Conservation (phyloP, 2,797 vertebrate species). For the Malacoraja senta region DNA sequence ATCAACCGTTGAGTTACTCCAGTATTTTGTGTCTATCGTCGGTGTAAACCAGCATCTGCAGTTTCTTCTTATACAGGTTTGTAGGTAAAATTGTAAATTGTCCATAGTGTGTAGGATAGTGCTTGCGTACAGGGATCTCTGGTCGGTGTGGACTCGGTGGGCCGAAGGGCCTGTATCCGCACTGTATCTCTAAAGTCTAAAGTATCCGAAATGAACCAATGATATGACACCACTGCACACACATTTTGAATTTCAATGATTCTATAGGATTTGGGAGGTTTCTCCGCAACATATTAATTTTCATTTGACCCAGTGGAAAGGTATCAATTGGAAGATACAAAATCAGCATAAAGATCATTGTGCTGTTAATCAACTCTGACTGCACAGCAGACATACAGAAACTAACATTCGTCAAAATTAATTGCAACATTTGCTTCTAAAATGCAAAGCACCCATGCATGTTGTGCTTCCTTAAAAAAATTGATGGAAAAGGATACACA, state of each 20-base stretch:
- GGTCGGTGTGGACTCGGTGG: too few relatives aligned
- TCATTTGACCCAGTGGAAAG: background rate
- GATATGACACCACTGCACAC: background rate
- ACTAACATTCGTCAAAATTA: background rate
- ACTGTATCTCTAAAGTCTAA: too few relatives aligned
- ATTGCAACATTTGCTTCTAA: background rate
- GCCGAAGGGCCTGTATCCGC: too few relatives aligned
- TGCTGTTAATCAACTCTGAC: background rate
- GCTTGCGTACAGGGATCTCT: too few relatives aligned
- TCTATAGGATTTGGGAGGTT: background rate
- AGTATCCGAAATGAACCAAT: background rate
- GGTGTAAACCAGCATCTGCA: too few relatives aligned
- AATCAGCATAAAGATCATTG: background rate
- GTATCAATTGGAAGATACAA: background rate
- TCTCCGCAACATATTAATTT: background rate
- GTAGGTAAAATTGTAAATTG: too few relatives aligned
- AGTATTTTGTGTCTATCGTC: too few relatives aligned
- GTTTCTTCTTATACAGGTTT: too few relatives aligned
- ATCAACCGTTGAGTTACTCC: too few relatives aligned
- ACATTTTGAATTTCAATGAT: background rate
- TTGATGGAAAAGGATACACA: background rate
- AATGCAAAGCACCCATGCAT: background rate
- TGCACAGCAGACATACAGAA: background rate
- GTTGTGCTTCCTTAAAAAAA: background rate
- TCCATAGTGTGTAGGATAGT: too few relatives aligned